A percentile compares a stretch with the other conserved stretches of the same genome.
These are phyloP conservation scores for Eonycteris spelaea DNA, from an alignment of 2,113 vertebrate genomes.

Conservation along the genomic window DNA sequence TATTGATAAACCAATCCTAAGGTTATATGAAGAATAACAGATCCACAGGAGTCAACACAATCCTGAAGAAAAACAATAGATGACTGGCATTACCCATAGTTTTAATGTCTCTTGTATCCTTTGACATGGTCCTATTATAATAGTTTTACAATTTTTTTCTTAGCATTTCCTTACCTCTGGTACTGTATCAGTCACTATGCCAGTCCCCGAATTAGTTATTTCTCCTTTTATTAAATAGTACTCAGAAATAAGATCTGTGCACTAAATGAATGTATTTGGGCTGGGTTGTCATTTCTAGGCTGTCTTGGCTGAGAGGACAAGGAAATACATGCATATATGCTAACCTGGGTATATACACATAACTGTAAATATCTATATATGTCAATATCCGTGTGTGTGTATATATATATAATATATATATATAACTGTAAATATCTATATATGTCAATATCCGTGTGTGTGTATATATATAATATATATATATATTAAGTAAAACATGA, in stretches of 20 bases:
- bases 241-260: not conserved
- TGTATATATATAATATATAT: too few relatives aligned
- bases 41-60: not conserved
- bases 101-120: not conserved
- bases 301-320: not conserved
- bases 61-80: not conserved
- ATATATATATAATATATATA: too few relatives aligned
- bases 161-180: not conserved
- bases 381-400: too few relatives aligned
- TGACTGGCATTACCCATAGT: not conserved
- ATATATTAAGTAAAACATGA: not conserved
- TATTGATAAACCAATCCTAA: not conserved
- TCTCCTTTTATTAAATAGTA: not conserved
- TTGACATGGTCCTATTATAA: not conserved
- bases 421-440: not conserved
- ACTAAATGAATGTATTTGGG: not conserved
- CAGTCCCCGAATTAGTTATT: not conserved
- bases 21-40: not conserved
- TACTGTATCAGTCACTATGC: not conserved
- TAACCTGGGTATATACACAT: not conserved
- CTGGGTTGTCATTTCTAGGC: not conserved
- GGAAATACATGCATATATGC: not conserved
- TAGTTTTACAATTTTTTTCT: not conserved
- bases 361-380: not conserved
- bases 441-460: not conserved